Conservation (phyloP, 92 coral and sea anemone genomes). For the Epizoanthus stellaris region DNA sequence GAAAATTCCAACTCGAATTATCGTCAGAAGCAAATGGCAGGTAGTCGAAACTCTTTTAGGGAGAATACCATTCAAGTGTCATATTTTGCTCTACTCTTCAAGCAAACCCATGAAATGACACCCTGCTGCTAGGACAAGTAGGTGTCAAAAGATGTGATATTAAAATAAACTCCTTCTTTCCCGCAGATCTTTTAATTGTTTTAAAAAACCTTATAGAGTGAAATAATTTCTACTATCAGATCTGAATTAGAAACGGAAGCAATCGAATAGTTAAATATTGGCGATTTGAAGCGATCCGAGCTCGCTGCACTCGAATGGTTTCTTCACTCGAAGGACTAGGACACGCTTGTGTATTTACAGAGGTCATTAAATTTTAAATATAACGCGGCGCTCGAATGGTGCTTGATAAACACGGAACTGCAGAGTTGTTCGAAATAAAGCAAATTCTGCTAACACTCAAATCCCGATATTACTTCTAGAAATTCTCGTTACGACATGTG, state of each 20-base stretch:
- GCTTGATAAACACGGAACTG: constrained; percentile 29
- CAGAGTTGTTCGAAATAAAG: constrained; percentile 1
- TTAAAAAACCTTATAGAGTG: not conserved
- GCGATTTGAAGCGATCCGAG: not conserved
- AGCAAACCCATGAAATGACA: constrained; percentile 15
- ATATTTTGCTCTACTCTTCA: not conserved
- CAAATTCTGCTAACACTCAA: not conserved
- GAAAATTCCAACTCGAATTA: constrained; percentile 9
- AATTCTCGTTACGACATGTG: not conserved
- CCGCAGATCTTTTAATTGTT: not conserved
- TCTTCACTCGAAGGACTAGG: not conserved
- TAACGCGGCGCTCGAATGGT: constrained; percentile 42
- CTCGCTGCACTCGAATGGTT: constrained; percentile 28
- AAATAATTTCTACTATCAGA: not conserved
- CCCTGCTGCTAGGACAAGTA: constrained; percentile 32
- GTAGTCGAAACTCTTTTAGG: not conserved
- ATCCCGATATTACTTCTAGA: not conserved
- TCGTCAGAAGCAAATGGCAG: not conserved
- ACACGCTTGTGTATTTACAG: constrained; percentile 75
- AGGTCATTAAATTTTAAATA: constrained; percentile 92
- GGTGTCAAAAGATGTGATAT: constrained; percentile 41
- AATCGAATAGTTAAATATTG: not conserved
- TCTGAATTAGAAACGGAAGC: not conserved
- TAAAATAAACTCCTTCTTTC: constrained; percentile 3
- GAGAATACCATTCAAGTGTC: not conserved